Evolutionary conservation across 2,113 vertebrate genomes (phyloP).

Genomic region (Rhinogobius similis): DNA sequence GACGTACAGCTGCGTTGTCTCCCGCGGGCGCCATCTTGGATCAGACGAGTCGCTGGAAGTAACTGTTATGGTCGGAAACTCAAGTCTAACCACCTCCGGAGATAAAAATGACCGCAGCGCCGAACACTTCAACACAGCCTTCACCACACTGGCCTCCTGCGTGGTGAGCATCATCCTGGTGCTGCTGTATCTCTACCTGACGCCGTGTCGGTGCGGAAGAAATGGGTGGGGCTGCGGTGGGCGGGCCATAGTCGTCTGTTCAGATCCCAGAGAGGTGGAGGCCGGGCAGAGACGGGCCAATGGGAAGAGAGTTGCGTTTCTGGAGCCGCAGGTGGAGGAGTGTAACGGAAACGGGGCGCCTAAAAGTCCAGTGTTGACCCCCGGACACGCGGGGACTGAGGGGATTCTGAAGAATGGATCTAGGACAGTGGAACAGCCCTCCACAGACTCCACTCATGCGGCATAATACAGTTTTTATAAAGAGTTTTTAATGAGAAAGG

Average conservation of each 20-base stretch:
- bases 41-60: constrained; percentile 75
- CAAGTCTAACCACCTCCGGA: constrained; percentile 64
- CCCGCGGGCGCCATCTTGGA: constrained; percentile 69
- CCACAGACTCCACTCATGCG: constrained; percentile 42
- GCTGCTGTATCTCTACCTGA: constrained; percentile 87
- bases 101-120: constrained; percentile 61
- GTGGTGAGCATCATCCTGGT: constrained; percentile 87
- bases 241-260: constrained; percentile 62
- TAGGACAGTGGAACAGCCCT: constrained; percentile 74
- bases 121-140: constrained; percentile 86
- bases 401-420: constrained; percentile 83
- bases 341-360: constrained; percentile 63
- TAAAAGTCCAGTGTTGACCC: constrained; percentile 75
- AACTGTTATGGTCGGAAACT: constrained; percentile 79
- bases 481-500: constrained; percentile 10
- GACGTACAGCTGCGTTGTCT: constrained; percentile 78
- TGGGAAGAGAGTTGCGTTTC: constrained; percentile 84
- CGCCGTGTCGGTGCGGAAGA: constrained; percentile 78
- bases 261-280: constrained; percentile 63
- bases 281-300: constrained; percentile 73
- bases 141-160: constrained; percentile 87
- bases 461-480: constrained; percentile 21
- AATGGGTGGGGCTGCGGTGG: constrained; percentile 52
- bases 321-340: constrained; percentile 78
- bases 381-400: constrained; percentile 72